Evolutionary conservation across 2,888 invertebrate species (phyloP), one percentile per base, ranked within the genome.

Genomic region (Dasysyrphus albostriatus): DNA sequence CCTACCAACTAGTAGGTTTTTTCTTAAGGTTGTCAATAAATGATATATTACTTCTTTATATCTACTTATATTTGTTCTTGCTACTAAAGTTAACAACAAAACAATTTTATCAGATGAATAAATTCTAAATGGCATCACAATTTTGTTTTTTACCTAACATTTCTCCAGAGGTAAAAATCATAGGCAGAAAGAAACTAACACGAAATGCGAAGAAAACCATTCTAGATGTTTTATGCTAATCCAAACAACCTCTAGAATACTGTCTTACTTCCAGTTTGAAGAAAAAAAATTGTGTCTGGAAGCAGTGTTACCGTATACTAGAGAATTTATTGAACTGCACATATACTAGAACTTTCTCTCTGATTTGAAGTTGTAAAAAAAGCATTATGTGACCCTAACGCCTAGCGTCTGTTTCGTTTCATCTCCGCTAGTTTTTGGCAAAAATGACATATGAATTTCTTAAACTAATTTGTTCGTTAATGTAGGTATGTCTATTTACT

Each of bases 151-250:
- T 8, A 37, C 10, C 2, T 0, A 14, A 56, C 9, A n/a, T 56
- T 16, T 54, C 14, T 32, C n/a, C 29, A n/a, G 2, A 24, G 24
- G n/a, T 56, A 8, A 14, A 32, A 58, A 44, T 51, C 51, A 83
- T 51, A 83, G 67, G 37, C 39, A 73, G 29, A 72, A 63, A 58
- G 51, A 29, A 74, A 32, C 73, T 39, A 32, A n/a, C 37, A 79
- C 32, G 24, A 56, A 49, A 59, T 14, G 19, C 32, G 54, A 63
- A 69, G 56, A 74, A 79, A 79, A 70, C 69, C 61, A 78, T 67
- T 65, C 75, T 83, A 74, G 70, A 47, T 83, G 79, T 83, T 79
- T 74, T 79, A 83, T 83, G 83, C 74, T 75, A 83, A 83, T 83
- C 61, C 32, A 32, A 75, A 79, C 74, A 79, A 75, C 70, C 49